Evolutionary conservation across 2,797 vertebrate genomes (phyloP), one percentile per base, ranked within the genome.

Genomic region (Euthynnus affinis): DNA sequence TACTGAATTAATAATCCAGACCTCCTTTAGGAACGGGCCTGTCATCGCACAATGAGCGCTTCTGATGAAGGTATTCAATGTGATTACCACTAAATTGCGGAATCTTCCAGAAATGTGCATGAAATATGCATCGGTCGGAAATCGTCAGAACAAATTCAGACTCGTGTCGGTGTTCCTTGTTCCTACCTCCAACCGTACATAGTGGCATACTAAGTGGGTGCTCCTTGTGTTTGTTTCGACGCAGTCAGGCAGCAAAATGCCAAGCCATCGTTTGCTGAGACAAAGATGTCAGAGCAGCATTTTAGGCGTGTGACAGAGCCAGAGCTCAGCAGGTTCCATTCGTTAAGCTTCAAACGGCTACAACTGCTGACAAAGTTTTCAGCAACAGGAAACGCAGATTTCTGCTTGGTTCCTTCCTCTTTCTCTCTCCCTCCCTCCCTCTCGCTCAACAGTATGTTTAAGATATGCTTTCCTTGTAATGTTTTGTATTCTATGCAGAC

Each of bases 381-480:
- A 85, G 93, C 88, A 94, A 95, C 94, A 95, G 95, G 94, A 96
- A 95, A 88, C 90, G 27, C 88, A 88, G 84, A 92, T 91, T 87
- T 93, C 74, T 85, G 84, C 86, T 76, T 25, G 42, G 84, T 93
- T 94, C 93, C 92, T 95, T 92, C 93, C 93, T 73, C 66, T 64
- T 57, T 78, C 81, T 61, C 29, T 53, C 48, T 56, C 51, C 2
- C 57, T 60, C 46, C 58, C 64, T 65, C 69, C 34, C 62, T 64
- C 71, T 78, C 46, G 18, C 84, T 81, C 70, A 48, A 82, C 84
- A 80, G 63, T 62, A 66, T 84, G 83, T 87, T 91, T 80, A 72
- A 91, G 84, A 88, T 89, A 83, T 78, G 75, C 85, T 58, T 63
- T 80, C 69, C 80, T 76, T 74, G 71, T 88, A 83, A 83, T 65